A percentile compares a stretch with the other conserved stretches of the same genome.
Evolutionary conservation across 2,888 invertebrate species (phyloP).

Genomic region (Alloscopus bannaensis): DNA sequence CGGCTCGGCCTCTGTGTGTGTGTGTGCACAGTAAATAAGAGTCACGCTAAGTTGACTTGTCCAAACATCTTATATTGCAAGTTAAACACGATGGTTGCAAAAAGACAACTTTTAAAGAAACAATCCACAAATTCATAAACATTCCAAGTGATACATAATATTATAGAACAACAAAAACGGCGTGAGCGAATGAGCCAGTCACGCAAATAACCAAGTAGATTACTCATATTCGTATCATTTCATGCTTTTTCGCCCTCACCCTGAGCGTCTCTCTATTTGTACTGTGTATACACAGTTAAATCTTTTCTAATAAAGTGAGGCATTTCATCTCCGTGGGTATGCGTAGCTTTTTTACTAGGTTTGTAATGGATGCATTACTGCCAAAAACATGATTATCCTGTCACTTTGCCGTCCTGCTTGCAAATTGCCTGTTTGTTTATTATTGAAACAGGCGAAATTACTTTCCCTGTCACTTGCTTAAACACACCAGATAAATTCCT

Average conservation of each 20-base stretch:
- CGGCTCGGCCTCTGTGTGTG: slow-evolving; percentile 51
- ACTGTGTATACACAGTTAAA: no score
- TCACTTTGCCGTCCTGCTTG: slow-evolving; percentile 37
- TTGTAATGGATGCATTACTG: slow-evolving; percentile 30
- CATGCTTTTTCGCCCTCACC: neutral
- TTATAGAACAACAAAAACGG: slow-evolving; percentile 29
- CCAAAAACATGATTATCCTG: slow-evolving; percentile 44
- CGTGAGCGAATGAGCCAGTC: slow-evolving; percentile 19
- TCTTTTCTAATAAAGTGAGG: no score
- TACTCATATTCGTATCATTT: slow-evolving; percentile 30
- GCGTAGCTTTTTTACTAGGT: no score
- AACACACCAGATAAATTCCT: slow-evolving; percentile 35
- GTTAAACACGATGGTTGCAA: slow-evolving; percentile 68
- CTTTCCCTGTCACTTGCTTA: slow-evolving; percentile 41
- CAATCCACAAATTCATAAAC: slow-evolving; percentile 66
- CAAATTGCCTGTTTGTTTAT: slow-evolving; percentile 48
- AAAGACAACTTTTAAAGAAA: slow-evolving; percentile 66
- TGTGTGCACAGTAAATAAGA: slow-evolving; percentile 71
- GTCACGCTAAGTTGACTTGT: slow-evolving; percentile 71
- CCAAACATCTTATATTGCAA: slow-evolving; percentile 73
- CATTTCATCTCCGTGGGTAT: no score
- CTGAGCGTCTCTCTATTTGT: neutral
- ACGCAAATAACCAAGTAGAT: slow-evolving; percentile 1
- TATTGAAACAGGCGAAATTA: slow-evolving; percentile 44
- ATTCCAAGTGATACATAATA: slow-evolving; percentile 54